A percentile compares a stretch with the other conserved stretches of the same genome.
Evolutionary conservation across 1,140 invertebrate species (phyloP).

Genomic region (Drosophila albomicans): DNA sequence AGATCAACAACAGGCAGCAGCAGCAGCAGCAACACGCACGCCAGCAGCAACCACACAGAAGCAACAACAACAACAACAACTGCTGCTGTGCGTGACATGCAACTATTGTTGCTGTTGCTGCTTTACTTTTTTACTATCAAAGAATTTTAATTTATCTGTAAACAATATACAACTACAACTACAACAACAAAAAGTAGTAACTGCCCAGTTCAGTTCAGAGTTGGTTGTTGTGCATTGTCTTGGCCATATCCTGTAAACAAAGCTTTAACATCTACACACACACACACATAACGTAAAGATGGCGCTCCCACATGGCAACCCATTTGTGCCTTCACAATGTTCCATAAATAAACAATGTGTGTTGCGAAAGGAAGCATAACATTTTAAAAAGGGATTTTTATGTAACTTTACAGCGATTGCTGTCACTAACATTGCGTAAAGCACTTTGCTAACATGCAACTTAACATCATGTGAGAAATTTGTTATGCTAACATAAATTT

Average conservation of each 20-base stretch:
- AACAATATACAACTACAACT: constrained; percentile 61
- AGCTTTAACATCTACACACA: constrained; percentile 7
- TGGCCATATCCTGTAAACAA: constrained; percentile 41
- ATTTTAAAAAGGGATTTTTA: background rate
- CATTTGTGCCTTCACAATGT: background rate
- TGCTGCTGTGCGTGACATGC: constrained; percentile 56
- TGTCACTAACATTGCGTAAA: background rate
- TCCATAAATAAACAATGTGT: background rate
- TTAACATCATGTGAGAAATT: background rate
- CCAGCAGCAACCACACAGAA: constrained; percentile 17
- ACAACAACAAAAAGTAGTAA: constrained; percentile 4
- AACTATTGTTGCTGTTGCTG: constrained; percentile 52
- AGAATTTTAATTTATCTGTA: constrained; percentile 82
- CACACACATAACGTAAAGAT: background rate
- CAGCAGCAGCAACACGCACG: constrained; percentile 34
- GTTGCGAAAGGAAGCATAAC: constrained; percentile 1
- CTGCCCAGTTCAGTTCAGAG: background rate
- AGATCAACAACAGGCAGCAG: constrained; percentile 65
- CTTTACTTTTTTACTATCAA: constrained; percentile 73
- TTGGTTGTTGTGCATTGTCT: constrained; percentile 41
- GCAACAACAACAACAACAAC: constrained; percentile 30
- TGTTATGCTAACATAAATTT: background rate
- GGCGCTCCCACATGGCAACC: constrained; percentile 1
- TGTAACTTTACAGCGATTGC: background rate
- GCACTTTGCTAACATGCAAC: background rate